Base-by-base conservation (phyloP, 2,113 vertebrate species). In the Ageneiosus marmoratus region DNA sequence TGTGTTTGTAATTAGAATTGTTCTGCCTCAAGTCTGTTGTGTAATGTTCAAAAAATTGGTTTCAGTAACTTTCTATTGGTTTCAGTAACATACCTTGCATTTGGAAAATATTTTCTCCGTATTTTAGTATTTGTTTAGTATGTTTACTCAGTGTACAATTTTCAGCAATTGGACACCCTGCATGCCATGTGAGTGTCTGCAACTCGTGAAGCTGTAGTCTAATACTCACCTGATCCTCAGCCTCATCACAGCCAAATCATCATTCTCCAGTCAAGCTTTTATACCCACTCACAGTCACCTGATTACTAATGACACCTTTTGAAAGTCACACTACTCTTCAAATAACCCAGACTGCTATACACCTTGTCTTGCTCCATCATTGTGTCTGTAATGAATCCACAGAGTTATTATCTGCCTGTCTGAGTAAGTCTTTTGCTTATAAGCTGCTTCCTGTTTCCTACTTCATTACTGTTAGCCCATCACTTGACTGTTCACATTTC, bases 1-100 rank as follows among this genome's bases (percentile, higher is more conserved):
- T 92, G 83, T 94, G 94, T 88, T 92, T 92, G 88, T 58, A 79
- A 92, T 94, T 93, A 83, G 63, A 80, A 77, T 85, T 86, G 50
- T 13, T 76, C 76, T 80, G 48, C 77, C 73, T 79, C 76, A 83
- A 88, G 78, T 87, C 53, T 82, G 83, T 83, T 76, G 53, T 4
- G 4, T 18, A 53, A 55, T 15, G 5, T 55, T 41, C n/a, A n/a
- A 75, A 20, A 10, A 53, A 55, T 53, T 53, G n/a, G 48, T 75
- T 75, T 29, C 27, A 75, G 48, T 32, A 34, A 89, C n/a, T n/a
- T n/a, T n/a, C n/a, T n/a, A n/a, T n/a, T n/a, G n/a, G n/a, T n/a
- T n/a, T n/a, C n/a, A n/a, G n/a, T n/a, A n/a, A n/a, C n/a, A n/a
- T n/a, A 16, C 22, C 13, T 18, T 2, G 6, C 29, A 51, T 18